A percentile compares a stretch with the other conserved stretches of the same genome.
phyloP scores from a whole-genome alignment of 2,797 vertebrate genomes.

The Phrynocephalus vlangalii region DNA sequence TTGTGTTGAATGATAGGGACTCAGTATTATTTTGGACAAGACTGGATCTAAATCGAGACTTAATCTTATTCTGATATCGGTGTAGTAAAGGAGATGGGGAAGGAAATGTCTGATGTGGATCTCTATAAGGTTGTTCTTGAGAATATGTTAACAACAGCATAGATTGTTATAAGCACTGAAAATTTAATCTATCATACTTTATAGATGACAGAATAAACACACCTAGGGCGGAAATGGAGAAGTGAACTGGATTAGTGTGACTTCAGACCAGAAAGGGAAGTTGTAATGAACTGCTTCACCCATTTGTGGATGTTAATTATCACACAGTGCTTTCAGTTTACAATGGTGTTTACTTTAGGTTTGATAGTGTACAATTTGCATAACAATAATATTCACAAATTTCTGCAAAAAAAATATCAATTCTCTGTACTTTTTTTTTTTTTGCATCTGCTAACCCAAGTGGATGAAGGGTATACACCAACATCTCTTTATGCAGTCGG shows the following conservation, averaged over 20 bases:
- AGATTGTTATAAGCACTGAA: background rate
- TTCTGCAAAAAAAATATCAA: background rate
- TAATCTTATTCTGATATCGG: too few species aligned
- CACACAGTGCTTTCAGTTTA: background rate
- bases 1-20: too few species aligned
- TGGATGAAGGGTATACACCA: background rate
- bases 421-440: background rate
- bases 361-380: background rate
- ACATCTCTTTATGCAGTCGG: background rate
- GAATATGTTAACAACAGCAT: background rate
- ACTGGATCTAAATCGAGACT: too few species aligned
- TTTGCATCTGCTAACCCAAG: background rate
- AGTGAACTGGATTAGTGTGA: background rate
- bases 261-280: background rate
- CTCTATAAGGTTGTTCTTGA: background rate
- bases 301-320: background rate
- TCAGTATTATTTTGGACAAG: too few species aligned
- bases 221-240: background rate
- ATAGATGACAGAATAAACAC: background rate
- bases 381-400: background rate
- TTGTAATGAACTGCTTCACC: background rate
- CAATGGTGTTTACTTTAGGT: background rate
- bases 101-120: background rate
- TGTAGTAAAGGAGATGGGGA: too few species aligned
- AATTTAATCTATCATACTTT: background rate